phyloP scores from a whole-genome alignment of 1,140 invertebrate species.

The Drosophila suzukii region DNA sequence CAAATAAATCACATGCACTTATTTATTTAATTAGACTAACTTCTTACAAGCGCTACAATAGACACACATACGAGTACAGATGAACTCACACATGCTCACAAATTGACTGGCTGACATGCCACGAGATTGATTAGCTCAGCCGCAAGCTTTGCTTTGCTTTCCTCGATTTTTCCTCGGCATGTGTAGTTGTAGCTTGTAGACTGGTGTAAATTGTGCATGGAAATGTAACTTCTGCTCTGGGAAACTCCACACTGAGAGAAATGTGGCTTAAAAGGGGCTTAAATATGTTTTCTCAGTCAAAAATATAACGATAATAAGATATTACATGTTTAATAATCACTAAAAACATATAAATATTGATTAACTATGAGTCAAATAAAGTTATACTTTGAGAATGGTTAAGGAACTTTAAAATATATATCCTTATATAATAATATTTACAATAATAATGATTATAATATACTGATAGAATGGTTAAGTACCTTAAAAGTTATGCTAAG shows the following conservation, averaged over 20 bases:
- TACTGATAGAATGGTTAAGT: too few species aligned
- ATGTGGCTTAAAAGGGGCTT: neutral
- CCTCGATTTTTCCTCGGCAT: slow-evolving; percentile 9
- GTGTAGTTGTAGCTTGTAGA: slow-evolving; percentile 58
- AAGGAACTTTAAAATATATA: too few species aligned
- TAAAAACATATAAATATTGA: too few species aligned
- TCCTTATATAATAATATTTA: too few species aligned
- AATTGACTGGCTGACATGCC: slow-evolving; percentile 81
- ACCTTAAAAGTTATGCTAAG: too few species aligned
- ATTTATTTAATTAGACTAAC: slow-evolving; percentile 83
- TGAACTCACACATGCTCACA: slow-evolving; percentile 57
- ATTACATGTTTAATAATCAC: too few species aligned
- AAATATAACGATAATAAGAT: neutral
- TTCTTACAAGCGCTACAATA: slow-evolving; percentile 80
- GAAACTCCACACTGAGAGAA: slow-evolving; percentile 19
- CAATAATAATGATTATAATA: too few species aligned
- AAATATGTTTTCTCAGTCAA: neutral
- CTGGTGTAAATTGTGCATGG: slow-evolving; percentile 82
- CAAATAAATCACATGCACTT: slow-evolving; percentile 83
- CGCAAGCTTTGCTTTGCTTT: slow-evolving; percentile 60
- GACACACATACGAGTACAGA: slow-evolving; percentile 27
- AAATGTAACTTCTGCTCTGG: slow-evolving; percentile 77
- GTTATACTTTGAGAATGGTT: too few species aligned
- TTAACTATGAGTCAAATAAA: too few species aligned
- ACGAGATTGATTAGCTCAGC: slow-evolving; percentile 80